Base-by-base conservation (phyloP, 2,797 vertebrate genomes). In the Danio aesculapii region DNA sequence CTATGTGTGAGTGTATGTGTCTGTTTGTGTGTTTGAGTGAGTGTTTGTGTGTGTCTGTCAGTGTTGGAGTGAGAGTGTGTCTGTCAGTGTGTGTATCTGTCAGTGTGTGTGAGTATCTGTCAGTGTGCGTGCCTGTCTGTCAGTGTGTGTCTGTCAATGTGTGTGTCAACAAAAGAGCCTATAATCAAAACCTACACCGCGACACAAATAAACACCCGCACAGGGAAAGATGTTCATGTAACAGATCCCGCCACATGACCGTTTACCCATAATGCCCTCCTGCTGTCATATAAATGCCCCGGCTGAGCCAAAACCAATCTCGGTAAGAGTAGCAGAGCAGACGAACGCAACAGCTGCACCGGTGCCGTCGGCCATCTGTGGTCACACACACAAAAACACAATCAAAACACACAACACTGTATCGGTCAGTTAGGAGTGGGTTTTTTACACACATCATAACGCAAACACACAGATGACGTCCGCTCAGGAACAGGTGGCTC, bases 181-280 rank as follows among this genome's bases (percentile, higher is more conserved):
- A 6, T 17, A 67, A 53, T 53, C 41, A 16, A 66, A 67, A 53
- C 30, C 52, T 58, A 16, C 75, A 55, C 17, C 13, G 11, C 55
- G 62, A 46, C 50, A 76, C 16, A 21, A 17, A 39, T 77, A 77
- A 46, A 66, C 73, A 75, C 73, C 4, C 16, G 61, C 73, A 41
- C 59, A 63, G 47, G 19, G 59, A 75, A 75, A 63, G 58, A 41
- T 63, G 30, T 53, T 75, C 47, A 44, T 71, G 77, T 7, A 44
- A 44, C 57, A 44, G 46, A 71, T 58, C 44, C 41, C 44, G 41
- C 76, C 76, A 47, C 70, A 49, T 41, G 49, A 63, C 58, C 47
- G 55, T 71, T 79, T 79, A 79, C 77, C 77, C 77, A 63, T 46
- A 79, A 79, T 72, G 59, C 58, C 68, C 77, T 43, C 67, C 77